These are phyloP conservation scores for Rhinogobio ventralis DNA, from an alignment of 2,797 vertebrate genomes.

Conservation along the genomic window DNA sequence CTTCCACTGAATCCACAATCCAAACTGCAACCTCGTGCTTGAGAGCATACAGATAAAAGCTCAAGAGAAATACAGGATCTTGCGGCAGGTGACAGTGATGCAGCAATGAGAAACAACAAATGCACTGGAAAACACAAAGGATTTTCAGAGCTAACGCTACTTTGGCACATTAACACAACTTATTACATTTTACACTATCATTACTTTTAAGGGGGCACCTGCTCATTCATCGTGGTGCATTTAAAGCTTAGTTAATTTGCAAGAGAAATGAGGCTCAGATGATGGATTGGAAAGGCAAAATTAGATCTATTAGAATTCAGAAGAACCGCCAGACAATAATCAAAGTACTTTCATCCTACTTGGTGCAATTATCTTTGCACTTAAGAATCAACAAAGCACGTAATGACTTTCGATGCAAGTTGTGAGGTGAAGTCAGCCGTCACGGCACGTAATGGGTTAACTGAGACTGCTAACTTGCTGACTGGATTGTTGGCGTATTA, in stretches of 20 bases:
- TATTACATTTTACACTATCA: slow-evolving; percentile 33
- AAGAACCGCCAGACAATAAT: slow-evolving; percentile 89
- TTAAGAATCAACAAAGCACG: slow-evolving; percentile 96
- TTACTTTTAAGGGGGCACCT: slow-evolving; percentile 32
- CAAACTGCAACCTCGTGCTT: slow-evolving; percentile 15
- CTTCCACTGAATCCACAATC: slow-evolving; percentile 14
- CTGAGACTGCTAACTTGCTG: slow-evolving; percentile 37
- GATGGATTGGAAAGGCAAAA: slow-evolving; percentile 86
- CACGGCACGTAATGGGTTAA: slow-evolving; percentile 74
- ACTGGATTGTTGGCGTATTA: slow-evolving; percentile 52
- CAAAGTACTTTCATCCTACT: slow-evolving; percentile 88
- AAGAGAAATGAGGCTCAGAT: slow-evolving; percentile 85
- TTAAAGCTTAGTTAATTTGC: slow-evolving; percentile 77
- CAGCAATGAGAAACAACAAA: neutral
- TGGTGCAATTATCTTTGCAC: slow-evolving; percentile 91
- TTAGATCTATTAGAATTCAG: slow-evolving; percentile 90
- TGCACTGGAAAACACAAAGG: slow-evolving; percentile 18
- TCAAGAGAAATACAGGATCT: slow-evolving; percentile 12
- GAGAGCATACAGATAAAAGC: slow-evolving; percentile 4
- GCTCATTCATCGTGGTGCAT: slow-evolving; percentile 44
- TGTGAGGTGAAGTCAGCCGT: slow-evolving; percentile 73
- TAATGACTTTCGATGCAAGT: slow-evolving; percentile 88
- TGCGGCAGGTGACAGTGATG: neutral
- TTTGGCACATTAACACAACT: slow-evolving; percentile 9
- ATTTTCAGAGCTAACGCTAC: neutral